phyloP scores from a whole-genome alignment of 2,888 invertebrate genomes.

The Hydropsyche betteni region DNA sequence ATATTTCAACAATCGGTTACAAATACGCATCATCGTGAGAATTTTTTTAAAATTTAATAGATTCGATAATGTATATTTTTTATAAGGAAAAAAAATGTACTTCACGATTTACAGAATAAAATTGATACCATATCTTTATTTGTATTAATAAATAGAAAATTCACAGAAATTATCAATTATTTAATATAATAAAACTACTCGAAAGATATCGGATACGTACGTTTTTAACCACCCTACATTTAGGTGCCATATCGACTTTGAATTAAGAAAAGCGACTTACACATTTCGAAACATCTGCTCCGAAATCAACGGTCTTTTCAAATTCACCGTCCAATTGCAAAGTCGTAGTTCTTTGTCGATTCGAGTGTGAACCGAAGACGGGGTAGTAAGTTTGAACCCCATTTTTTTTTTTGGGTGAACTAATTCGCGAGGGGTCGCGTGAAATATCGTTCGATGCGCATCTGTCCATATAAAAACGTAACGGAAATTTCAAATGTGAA shows the following conservation, averaged over 20 bases:
- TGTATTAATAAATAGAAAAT: too few species aligned
- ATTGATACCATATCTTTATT: too few species aligned
- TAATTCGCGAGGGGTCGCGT: constrained; percentile 20
- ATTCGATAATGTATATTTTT: too few species aligned
- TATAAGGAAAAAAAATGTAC: too few species aligned
- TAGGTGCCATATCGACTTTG: constrained; percentile 26
- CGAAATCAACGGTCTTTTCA: constrained; percentile 4
- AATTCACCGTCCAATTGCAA: neutral
- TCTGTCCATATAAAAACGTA: constrained; percentile 12
- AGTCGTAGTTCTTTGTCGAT: neutral
- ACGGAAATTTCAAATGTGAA: constrained; percentile 28
- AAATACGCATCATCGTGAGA: too few species aligned
- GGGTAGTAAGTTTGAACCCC: neutral
- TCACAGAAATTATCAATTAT: too few species aligned
- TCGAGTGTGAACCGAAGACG: constrained; percentile 8
- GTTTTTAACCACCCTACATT: neutral
- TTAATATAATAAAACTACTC: too few species aligned
- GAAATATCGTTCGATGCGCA: constrained; percentile 20
- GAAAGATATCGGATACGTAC: too few species aligned
- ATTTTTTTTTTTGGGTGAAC: constrained; percentile 12
- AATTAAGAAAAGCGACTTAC: constrained; percentile 36
- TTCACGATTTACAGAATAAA: too few species aligned
- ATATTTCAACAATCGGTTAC: too few species aligned
- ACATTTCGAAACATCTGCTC: constrained; percentile 34
- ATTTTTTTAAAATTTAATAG: too few species aligned